Percentiles rank a stretch among this genome's conserved stretches.
These are phyloP conservation scores for Bos indicus DNA, from an alignment of 2,113 vertebrate species.

Conservation along the genomic window DNA sequence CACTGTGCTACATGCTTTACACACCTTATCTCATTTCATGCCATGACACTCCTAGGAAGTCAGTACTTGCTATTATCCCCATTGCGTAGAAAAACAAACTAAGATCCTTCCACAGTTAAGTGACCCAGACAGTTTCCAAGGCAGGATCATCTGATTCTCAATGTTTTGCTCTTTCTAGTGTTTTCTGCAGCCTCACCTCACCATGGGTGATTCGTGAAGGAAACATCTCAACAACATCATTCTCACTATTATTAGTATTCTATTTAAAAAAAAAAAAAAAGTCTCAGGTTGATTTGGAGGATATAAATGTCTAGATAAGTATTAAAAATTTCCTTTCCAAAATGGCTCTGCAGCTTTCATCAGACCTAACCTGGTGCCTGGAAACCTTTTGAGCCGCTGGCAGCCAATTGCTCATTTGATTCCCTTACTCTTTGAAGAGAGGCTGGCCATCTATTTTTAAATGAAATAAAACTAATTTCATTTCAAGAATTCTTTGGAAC, in stretches of 20 bases:
- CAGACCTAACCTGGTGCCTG: neutral
- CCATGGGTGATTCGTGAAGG: neutral
- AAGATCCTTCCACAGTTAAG: neutral
- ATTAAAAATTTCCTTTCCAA: neutral
- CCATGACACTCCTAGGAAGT: neutral
- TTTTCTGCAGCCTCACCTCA: neutral
- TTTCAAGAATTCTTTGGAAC: slow-evolving; percentile 56
- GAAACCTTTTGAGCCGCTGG: neutral
- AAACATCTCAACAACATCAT: neutral
- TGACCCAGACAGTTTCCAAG: neutral
- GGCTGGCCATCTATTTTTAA: slow-evolving; percentile 55
- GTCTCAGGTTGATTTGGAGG: neutral
- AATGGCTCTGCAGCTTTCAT: neutral
- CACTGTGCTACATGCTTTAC: neutral
- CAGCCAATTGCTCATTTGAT: slow-evolving; percentile 11
- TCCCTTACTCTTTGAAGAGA: slow-evolving; percentile 23
- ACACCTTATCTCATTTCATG: neutral
- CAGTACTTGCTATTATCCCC: too few species aligned
- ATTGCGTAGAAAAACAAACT: neutral
- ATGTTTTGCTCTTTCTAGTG: neutral
- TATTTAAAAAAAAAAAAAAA: neutral
- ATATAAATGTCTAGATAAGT: neutral
- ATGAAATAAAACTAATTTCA: slow-evolving; percentile 69
- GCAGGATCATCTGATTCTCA: neutral
- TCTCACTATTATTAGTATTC: neutral